Conservation (phyloP, 1,140 invertebrate genomes). For the Papilio machaon region DNA sequence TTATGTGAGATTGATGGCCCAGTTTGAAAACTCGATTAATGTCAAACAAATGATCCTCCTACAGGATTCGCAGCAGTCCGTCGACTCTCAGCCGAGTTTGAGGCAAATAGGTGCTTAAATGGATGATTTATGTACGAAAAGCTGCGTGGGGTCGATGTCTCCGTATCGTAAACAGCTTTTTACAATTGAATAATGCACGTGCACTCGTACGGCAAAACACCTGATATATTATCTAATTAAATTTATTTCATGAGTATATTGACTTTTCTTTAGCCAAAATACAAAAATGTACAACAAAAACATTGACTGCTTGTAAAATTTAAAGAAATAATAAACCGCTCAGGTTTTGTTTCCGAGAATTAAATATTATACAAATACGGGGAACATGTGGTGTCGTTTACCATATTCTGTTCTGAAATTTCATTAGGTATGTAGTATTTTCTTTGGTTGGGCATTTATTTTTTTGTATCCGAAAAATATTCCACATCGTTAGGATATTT, state of each 20-base stretch:
- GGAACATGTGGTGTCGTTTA: background rate
- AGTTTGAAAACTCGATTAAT: constrained; percentile 27
- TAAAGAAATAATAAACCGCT: background rate
- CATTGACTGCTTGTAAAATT: constrained; percentile 3
- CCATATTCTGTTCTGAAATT: background rate
- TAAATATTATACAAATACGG: background rate
- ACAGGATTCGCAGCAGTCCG: constrained; percentile 27
- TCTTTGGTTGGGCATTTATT: background rate
- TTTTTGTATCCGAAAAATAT: background rate
- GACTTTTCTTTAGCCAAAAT: constrained; percentile 5
- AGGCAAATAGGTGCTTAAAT: constrained; percentile 40
- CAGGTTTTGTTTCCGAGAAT: background rate
- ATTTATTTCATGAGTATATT: constrained; percentile 23
- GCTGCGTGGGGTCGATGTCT: constrained; percentile 43
- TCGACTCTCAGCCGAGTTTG: constrained; percentile 40
- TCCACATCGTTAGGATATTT: background rate
- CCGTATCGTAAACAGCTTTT: constrained; percentile 31
- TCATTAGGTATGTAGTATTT: background rate
- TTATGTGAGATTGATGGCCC: constrained; percentile 30
- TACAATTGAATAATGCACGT: constrained; percentile 33
- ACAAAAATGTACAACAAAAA: constrained; percentile 13
- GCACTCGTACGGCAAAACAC: background rate
- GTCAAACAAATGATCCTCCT: constrained; percentile 32
- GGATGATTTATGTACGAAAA: constrained; percentile 46
- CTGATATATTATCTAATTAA: constrained; percentile 2